Evolutionary conservation across 2,888 invertebrate genomes (phyloP).

Genomic region (Oxyteleia sp.): DNA sequence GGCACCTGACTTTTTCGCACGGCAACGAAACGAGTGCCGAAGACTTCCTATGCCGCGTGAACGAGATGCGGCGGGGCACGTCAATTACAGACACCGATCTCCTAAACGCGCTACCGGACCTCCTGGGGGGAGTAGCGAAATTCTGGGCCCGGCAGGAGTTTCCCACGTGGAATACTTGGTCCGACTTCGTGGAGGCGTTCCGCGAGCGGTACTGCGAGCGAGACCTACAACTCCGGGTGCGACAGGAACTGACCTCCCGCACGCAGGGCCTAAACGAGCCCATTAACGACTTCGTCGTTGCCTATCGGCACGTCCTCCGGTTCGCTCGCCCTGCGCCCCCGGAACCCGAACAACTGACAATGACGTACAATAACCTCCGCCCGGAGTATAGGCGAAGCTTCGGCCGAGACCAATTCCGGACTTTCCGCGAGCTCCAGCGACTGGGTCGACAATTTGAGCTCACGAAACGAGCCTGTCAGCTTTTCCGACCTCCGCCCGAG

Average conservation of each 20-base stretch:
- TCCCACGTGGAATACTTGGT: neutral
- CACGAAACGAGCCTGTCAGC: too few relatives aligned
- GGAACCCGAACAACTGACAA: neutral
- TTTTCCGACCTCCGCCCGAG: too few relatives aligned
- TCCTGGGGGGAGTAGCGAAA: neutral
- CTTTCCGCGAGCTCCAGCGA: too few relatives aligned
- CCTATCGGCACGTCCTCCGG: neutral
- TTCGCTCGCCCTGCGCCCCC: neutral
- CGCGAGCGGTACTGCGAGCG: neutral
- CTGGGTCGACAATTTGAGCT: too few relatives aligned
- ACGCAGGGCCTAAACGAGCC: neutral
- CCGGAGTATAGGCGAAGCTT: neutral
- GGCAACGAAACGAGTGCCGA: too few relatives aligned
- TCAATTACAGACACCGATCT: neutral
- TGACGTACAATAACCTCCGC: neutral
- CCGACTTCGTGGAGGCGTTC: neutral
- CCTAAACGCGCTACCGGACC: slow-evolving; percentile 1
- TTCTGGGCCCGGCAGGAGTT: slow-evolving; percentile 14
- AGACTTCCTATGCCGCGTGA: neutral
- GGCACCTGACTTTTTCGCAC: too few relatives aligned
- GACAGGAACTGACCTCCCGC: neutral
- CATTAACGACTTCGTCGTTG: neutral
- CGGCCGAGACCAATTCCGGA: too few relatives aligned
- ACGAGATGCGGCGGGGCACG: slow-evolving; percentile 1
- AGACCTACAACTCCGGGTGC: neutral